These are phyloP conservation scores for Cotesia chilonis DNA, from an alignment of 1,140 invertebrate genomes.

Conservation along the genomic window DNA sequence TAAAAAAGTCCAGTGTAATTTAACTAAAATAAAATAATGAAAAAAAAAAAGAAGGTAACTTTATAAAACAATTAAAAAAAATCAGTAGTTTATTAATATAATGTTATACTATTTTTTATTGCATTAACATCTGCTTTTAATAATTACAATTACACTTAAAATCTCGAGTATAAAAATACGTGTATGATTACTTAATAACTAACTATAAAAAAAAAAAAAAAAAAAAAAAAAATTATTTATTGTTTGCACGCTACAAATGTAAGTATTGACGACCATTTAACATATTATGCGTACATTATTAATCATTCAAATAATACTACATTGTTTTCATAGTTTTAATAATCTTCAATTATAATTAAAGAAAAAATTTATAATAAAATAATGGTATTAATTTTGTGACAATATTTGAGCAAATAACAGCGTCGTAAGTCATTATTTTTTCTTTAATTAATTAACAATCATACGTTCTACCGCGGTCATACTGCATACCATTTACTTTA, in stretches of 20 bases:
- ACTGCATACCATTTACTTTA: too few relatives aligned
- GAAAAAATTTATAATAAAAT: neutral
- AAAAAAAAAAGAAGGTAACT: neutral
- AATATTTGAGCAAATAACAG: slow-evolving; percentile 24
- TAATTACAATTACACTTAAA: slow-evolving; percentile 18
- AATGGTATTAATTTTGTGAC: slow-evolving; percentile 7
- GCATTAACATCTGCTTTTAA: slow-evolving; percentile 26
- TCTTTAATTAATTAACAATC: too few relatives aligned
- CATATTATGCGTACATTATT: neutral
- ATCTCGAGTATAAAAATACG: slow-evolving; percentile 48
- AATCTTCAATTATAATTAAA: neutral
- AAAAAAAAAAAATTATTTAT: slow-evolving; percentile 27
- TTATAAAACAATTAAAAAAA: neutral
- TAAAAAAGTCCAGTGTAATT: neutral
- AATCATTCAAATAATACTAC: neutral
- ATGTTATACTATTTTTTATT: slow-evolving; percentile 27
- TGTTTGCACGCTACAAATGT: slow-evolving; percentile 35
- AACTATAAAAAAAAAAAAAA: slow-evolving; percentile 32
- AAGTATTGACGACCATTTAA: slow-evolving; percentile 28
- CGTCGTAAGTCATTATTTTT: slow-evolving; percentile 3
- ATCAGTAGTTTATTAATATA: slow-evolving; percentile 11
- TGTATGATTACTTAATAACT: slow-evolving; percentile 45
- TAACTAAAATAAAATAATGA: too few relatives aligned
- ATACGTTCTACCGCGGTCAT: too few relatives aligned
- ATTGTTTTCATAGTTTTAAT: neutral